phyloP scores from a whole-genome alignment of 2,888 invertebrate genomes.

The Acanthosepion esculentum region DNA sequence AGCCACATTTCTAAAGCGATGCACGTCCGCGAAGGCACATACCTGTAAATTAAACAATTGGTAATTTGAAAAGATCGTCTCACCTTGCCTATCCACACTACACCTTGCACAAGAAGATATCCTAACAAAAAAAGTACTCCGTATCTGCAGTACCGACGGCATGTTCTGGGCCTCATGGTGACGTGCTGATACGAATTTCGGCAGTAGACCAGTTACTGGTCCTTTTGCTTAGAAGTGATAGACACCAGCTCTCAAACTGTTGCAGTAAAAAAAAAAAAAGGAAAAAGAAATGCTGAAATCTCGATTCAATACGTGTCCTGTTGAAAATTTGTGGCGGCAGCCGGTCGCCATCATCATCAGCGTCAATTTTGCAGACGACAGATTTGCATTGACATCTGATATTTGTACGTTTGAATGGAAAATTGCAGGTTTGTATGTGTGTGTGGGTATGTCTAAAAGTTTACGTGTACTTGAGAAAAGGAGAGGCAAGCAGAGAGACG shows the following conservation, averaged over 20 bases:
- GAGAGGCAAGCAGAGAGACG: neutral
- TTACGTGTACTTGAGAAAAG: neutral
- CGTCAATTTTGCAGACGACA: neutral
- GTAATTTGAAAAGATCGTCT: neutral
- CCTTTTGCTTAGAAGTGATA: neutral
- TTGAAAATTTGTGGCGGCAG: neutral
- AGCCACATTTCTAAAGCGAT: no score
- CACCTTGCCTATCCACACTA: neutral
- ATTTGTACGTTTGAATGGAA: neutral
- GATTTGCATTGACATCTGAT: neutral
- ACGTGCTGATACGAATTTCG: neutral
- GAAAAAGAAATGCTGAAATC: neutral
- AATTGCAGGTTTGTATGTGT: neutral
- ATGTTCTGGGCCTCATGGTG: neutral
- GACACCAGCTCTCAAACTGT: neutral
- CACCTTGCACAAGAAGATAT: neutral
- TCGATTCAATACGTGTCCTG: neutral
- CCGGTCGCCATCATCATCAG: neutral
- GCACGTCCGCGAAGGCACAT: no score
- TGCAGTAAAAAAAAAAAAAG: neutral
- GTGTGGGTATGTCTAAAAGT: neutral
- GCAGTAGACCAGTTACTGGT: neutral
- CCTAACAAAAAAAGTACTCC: neutral
- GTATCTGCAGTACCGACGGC: neutral
- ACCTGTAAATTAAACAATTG: neutral